Conservation (phyloP, 2,113 vertebrate species). For the Pholis gunnellus region DNA sequence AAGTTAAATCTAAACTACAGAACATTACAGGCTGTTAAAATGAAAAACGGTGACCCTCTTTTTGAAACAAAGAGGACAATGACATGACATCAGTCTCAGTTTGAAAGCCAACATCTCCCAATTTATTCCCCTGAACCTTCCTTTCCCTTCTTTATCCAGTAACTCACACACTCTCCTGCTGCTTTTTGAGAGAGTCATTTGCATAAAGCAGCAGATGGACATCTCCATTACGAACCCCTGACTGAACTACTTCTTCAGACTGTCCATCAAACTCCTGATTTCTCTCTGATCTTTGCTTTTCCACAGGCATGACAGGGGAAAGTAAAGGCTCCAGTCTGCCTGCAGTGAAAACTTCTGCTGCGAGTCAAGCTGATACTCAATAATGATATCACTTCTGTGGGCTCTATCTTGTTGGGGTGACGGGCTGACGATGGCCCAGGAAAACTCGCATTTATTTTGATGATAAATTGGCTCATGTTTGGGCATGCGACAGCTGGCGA, state of each 20-base stretch:
- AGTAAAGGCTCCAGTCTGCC: conserved; percentile 39
- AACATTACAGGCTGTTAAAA: conserved; percentile 12
- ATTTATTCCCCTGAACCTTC: background rate
- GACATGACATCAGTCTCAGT: background rate
- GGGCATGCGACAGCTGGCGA: conserved; percentile 63
- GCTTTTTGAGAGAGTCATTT: conserved; percentile 47
- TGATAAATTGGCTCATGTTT: conserved; percentile 72
- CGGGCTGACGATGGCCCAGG: conserved; percentile 47
- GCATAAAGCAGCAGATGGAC: conserved; percentile 73
- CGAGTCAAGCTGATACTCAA: conserved; percentile 63
- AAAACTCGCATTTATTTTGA: conserved; percentile 74
- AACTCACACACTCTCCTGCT: conserved; percentile 33
- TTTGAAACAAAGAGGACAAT: conserved; percentile 36
- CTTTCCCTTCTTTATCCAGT: conserved; percentile 19
- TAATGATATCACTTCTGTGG: conserved; percentile 69
- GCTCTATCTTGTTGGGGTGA: conserved; percentile 59
- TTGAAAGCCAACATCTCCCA: background rate
- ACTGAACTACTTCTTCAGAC: conserved; percentile 61
- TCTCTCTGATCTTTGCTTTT: conserved; percentile 62
- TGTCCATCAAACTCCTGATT: conserved; percentile 72
- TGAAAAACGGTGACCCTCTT: conserved; percentile 15
- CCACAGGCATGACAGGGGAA: conserved; percentile 52
- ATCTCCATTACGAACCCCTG: conserved; percentile 68
- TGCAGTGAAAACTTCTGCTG: conserved; percentile 64
- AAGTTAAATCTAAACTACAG: conserved; percentile 10